Evolutionary conservation across 2,888 invertebrate genomes (phyloP), one percentile per base, ranked within the genome.

Genomic region (Electrophaes corylata): DNA sequence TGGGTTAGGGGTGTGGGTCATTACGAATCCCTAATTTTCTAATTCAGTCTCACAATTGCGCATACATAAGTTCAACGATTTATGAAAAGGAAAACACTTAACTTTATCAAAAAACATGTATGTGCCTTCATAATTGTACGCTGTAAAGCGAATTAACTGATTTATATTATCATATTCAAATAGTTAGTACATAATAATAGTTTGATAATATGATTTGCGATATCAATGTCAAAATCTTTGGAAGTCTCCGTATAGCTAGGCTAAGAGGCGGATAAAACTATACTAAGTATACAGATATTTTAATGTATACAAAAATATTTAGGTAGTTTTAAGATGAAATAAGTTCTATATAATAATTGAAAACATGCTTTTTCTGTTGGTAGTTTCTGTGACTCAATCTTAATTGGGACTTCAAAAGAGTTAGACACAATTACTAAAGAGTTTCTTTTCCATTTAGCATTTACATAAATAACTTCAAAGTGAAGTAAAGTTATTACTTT

Each of bases 1-100:
- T 71, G 67, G 65, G 72, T 49, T 50, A 60, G 59, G 73, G 76
- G 67, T 60, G 45, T 26, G 54, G 75, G 79, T 73, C 76, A 65
- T 69, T 74, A 73, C 66, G 75, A 75, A 79, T 73, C 67, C 78
- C 85, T 88, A 88, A 76, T 68, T 72, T 76, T 68, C 85, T 89
- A 89, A 83, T 83, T 91, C 91, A 91, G 91, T 91, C 91, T 91
- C 88, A 85, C 88, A 81, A 79, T 88, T 88, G 83, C 86, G 86
- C 87, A 80, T 88, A 88, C 81, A 78, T 78, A 86, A 86, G 81
- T 81, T 55, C 75, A 81, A 78, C 73, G 71, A 66, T 77, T 66
- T 73, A 72, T 79, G 51, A 52, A 53, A 61, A 44, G 66, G 72
- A 71, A 72, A 41, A 54, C 20, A 44, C 29, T 46, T 43, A n/a